Evolutionary conservation across 2,797 vertebrate genomes (phyloP).

Genomic region (Lates japonicus): DNA sequence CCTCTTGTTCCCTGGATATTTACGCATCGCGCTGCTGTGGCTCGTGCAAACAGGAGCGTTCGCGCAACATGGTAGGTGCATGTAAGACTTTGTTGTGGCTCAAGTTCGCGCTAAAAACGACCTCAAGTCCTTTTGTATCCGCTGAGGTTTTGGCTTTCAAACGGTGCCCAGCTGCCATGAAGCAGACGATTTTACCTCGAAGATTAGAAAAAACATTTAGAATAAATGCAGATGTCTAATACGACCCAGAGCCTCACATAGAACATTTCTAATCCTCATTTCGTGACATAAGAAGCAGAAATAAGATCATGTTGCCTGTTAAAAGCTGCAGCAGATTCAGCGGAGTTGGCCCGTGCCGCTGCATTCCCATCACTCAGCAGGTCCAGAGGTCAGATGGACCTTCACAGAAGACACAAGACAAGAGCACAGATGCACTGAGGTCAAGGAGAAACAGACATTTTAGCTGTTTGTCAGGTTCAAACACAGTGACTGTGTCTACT

Average conservation of each 20-base stretch:
- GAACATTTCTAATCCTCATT: accelerated
- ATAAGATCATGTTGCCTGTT: neutral
- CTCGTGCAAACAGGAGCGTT: conserved; percentile 34
- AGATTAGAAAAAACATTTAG: neutral
- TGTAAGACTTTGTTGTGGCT: neutral
- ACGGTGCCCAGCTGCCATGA: neutral
- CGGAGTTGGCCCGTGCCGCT: conserved; percentile 16
- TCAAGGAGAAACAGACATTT: neutral
- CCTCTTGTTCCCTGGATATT: conserved; percentile 33
- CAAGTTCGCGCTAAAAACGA: neutral
- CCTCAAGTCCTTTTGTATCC: neutral
- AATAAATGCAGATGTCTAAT: neutral
- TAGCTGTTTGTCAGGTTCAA: neutral
- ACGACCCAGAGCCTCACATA: neutral
- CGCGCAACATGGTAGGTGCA: conserved; percentile 75
- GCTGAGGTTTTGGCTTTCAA: neutral
- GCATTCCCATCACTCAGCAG: conserved; percentile 58
- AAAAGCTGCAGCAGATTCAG: neutral
- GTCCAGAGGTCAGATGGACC: conserved; percentile 46
- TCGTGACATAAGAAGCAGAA: neutral
- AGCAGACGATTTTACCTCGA: too few species aligned
- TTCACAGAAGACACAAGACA: neutral
- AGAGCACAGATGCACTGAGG: neutral
- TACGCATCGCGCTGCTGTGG: conserved; percentile 70
- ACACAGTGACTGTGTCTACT: neutral